Conservation (phyloP, 1,140 invertebrate genomes). For the Calephelis virginiensis region DNA sequence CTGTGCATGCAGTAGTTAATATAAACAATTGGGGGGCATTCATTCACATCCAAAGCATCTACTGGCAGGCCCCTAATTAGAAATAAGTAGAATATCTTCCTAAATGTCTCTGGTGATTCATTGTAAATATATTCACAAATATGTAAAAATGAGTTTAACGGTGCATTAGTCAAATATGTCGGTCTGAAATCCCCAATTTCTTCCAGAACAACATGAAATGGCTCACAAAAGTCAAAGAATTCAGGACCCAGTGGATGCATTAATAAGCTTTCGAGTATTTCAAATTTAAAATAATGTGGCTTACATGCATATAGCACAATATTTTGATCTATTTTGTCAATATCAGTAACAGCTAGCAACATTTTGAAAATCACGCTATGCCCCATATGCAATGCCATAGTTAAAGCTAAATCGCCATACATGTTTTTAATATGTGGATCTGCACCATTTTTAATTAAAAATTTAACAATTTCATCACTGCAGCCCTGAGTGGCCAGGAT, state of each 20-base stretch:
- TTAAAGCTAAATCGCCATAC: constrained; percentile 52
- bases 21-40: constrained; percentile 74
- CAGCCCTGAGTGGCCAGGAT: constrained; percentile 56
- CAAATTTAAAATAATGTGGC: constrained; percentile 67
- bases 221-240: constrained; percentile 61
- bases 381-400: constrained; percentile 53
- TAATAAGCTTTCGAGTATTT: constrained; percentile 58
- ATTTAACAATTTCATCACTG: constrained; percentile 53
- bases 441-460: constrained; percentile 61
- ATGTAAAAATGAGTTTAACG: constrained; percentile 65
- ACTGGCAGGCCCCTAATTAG: constrained; percentile 61
- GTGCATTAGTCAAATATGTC: constrained; percentile 53
- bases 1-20: constrained; percentile 60
- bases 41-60: constrained; percentile 55
- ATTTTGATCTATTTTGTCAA: constrained; percentile 51
- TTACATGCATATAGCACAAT: constrained; percentile 67
- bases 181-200: constrained; percentile 51
- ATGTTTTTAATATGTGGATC: constrained; percentile 60
- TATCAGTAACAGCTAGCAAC: constrained; percentile 53
- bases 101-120: constrained; percentile 54
- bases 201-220: constrained; percentile 54
- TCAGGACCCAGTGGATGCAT: constrained; percentile 61
- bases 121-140: constrained; percentile 73
- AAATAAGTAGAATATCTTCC: constrained; percentile 64
- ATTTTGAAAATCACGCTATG: constrained; percentile 52